A percentile compares a stretch with the other conserved stretches of the same genome.
Conservation (phyloP, 2,888 invertebrate species). For the Steromphala cineraria region DNA sequence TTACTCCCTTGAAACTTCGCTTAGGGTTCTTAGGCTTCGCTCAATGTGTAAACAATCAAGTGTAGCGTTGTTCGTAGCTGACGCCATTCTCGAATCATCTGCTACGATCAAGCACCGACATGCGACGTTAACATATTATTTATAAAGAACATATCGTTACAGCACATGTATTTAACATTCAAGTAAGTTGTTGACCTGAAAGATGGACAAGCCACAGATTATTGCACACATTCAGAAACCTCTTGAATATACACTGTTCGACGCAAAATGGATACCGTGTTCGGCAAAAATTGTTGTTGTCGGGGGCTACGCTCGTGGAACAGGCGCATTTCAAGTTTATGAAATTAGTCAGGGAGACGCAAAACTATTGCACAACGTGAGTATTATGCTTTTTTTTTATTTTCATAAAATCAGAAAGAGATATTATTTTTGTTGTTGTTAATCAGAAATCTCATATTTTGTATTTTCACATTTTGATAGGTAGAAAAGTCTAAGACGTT, state of each 20-base stretch:
- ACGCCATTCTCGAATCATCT: constrained; percentile 3
- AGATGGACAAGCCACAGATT: constrained; percentile 90
- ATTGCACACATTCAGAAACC: constrained; percentile 90
- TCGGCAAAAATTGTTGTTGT: constrained; percentile 93
- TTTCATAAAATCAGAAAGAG: background rate
- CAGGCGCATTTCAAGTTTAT: constrained; percentile 85
- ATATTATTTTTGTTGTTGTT: background rate
- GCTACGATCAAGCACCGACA: constrained; percentile 16
- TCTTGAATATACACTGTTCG: constrained; percentile 90
- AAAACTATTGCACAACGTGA: constrained; percentile 78
- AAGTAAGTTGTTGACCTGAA: background rate
- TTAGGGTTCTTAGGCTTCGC: background rate
- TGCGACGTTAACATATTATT: background rate
- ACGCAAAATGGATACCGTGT: constrained; percentile 96
- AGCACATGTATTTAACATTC: background rate
- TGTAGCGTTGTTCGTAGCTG: background rate
- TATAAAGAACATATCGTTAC: background rate
- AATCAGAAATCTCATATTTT: background rate
- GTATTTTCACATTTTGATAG: constrained; percentile 60
- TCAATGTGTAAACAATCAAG: background rate
- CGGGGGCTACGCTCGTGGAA: constrained; percentile 89
- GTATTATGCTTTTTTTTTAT: background rate
- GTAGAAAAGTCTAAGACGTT: constrained; percentile 89
- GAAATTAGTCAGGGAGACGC: constrained; percentile 82
- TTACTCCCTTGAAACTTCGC: background rate